These are phyloP conservation scores for Serrognathus titanus DNA, from an alignment of 2,888 invertebrate species.

Conservation along the genomic window DNA sequence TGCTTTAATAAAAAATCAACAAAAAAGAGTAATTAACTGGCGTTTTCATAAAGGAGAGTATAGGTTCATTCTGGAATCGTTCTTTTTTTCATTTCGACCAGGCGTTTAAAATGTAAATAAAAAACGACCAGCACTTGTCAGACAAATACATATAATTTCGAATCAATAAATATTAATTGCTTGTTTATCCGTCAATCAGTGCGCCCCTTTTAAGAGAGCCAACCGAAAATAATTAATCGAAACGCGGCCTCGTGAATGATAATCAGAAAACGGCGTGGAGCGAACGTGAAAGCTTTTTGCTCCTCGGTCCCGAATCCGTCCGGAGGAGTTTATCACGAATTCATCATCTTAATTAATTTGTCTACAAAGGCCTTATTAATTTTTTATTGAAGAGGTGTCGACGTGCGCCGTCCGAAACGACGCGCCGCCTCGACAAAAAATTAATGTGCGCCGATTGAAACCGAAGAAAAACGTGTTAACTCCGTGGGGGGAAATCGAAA, in stretches of 20 bases:
- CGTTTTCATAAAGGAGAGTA: no score
- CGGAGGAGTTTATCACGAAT: constrained; percentile 5
- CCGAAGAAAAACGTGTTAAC: no score
- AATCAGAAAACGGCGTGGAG: not conserved
- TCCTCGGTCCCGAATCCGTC: not conserved
- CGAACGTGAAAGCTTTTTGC: constrained; percentile 1
- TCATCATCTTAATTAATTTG: constrained; percentile 15
- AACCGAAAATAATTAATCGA: constrained; percentile 12
- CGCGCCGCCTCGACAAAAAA: no score
- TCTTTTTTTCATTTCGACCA: no score
- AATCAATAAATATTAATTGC: constrained; percentile 14
- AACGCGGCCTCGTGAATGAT: constrained; percentile 1
- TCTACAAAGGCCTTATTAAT: constrained; percentile 13
- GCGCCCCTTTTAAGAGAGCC: constrained; percentile 3
- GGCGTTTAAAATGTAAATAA: no score
- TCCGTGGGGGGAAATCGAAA: no score
- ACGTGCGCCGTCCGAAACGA: not conserved
- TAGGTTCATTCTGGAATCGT: no score
- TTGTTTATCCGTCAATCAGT: constrained; percentile 9
- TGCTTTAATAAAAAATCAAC: no score
- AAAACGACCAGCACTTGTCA: no score
- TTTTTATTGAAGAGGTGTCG: constrained; percentile 3
- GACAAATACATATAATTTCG: no score
- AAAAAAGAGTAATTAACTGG: no score
- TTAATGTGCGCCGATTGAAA: no score